Base-by-base conservation (phyloP, 1,140 invertebrate genomes). In the Aphelinus certus region DNA sequence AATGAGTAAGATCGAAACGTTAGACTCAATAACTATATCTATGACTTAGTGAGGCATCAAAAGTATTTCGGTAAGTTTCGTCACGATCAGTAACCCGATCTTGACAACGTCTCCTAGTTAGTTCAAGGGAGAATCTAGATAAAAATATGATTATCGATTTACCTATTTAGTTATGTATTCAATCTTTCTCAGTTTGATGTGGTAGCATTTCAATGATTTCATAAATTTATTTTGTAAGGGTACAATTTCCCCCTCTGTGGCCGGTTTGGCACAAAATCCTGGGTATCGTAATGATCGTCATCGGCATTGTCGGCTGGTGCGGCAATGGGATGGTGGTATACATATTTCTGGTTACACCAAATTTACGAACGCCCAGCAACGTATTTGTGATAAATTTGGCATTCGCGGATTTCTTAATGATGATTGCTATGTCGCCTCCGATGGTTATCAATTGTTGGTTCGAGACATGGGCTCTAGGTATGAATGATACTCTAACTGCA, bases 321-420 rank as follows among this genome's bases (percentile, higher is more conserved):
- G 96, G 95, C 72, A 97, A 97, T 81, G 92, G 93, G 47, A 92
- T 96, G 88, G 95, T 97, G 49, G 89, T 96, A 72, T 96, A 94
- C 86, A 94, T 97, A 75, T 97, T 96, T 85, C 89, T 90, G 42
- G 90, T 91, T 3, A 94, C 94, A 1, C 94, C 94, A 86, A 88
- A 88, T 60, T 90, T 96, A 1, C 90, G 94, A 78, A 95, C 94
- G 26, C 95, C 95, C 9, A 94, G 94, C 71, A 97, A 97, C 85
- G 84, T 96, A 70, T 89, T 96, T 49, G 93, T 96, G 7, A 91
- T 96, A 58, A 97, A 97, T 86, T 88, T 97, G 78, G 95, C 95
- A 5, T 92, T 96, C 83, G 95, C 94, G 7, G 95, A 97, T 83
- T 95, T 97, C 81, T 86, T 93, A 55, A 96, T 97, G 93, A 97